Percentiles rank a stretch among this genome's conserved stretches.
These are phyloP conservation scores for Camponotus pennsylvanicus DNA, from an alignment of 1,140 invertebrate genomes.

Conservation along the genomic window DNA sequence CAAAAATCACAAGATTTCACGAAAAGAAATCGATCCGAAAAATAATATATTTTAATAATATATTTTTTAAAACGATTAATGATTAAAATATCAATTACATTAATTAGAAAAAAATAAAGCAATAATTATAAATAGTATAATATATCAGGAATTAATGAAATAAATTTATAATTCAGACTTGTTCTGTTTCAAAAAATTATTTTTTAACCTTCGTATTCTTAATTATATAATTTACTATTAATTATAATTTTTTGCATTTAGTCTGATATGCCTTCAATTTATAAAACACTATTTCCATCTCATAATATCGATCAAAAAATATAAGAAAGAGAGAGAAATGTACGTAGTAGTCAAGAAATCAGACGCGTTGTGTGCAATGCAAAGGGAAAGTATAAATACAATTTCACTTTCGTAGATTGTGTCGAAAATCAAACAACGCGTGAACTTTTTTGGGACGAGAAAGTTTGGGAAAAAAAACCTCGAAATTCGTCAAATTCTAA, in stretches of 20 bases:
- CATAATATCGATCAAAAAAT: background rate
- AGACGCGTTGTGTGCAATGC: background rate
- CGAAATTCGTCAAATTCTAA: constrained; percentile 9
- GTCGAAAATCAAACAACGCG: constrained; percentile 6
- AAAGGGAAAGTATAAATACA: constrained; percentile 13
- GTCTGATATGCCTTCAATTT: no score
- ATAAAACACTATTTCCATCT: background rate
- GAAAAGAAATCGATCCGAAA: background rate
- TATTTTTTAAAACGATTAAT: background rate
- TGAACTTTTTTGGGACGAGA: constrained; percentile 56
- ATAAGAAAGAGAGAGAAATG: background rate
- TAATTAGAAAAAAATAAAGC: background rate
- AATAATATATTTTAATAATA: background rate
- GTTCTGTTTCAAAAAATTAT: background rate
- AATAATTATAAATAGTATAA: constrained; percentile 5
- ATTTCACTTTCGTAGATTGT: constrained; percentile 69
- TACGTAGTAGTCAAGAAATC: background rate
- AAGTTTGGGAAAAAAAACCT: constrained; percentile 54
- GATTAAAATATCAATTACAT: background rate
- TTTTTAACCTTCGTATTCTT: background rate
- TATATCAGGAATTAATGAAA: background rate
- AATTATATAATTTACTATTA: constrained; percentile 2
- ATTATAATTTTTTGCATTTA: background rate
- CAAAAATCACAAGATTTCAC: background rate
- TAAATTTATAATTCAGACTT: constrained; percentile 1